These are phyloP conservation scores for Drosophila guanche DNA, from an alignment of 1,140 invertebrate species.

Conservation along the genomic window DNA sequence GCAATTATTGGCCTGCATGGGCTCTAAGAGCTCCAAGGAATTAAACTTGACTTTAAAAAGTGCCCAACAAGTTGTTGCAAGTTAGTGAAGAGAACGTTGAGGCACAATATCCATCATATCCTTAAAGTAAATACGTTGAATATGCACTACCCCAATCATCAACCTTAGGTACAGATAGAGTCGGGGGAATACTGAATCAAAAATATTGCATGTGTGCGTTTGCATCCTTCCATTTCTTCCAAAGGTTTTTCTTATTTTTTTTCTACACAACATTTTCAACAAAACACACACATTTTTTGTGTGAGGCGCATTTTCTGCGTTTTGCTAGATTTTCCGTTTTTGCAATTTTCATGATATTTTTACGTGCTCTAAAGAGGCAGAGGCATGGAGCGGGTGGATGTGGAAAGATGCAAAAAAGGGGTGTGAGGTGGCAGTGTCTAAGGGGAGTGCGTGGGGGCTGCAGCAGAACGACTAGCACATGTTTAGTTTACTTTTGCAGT, in stretches of 20 bases:
- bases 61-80: conserved; percentile 32
- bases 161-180: too few relatives aligned
- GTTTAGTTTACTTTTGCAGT: conserved; percentile 80
- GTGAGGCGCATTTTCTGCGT: conserved; percentile 74
- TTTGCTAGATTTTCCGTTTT: conserved; percentile 74
- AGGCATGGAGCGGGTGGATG: conserved; percentile 7
- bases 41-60: background rate
- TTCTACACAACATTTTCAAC: conserved; percentile 64
- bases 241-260: background rate
- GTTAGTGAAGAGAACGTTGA: background rate
- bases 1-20: background rate
- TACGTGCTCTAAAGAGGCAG: conserved; percentile 34
- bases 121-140: too few relatives aligned
- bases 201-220: conserved; percentile 19
- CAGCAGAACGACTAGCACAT: conserved; percentile 75
- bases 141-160: too few relatives aligned
- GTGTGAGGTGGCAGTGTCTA: conserved; percentile 6
- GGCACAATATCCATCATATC: background rate
- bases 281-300: conserved; percentile 74
- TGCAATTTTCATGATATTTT: conserved; percentile 79
- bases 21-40: conserved; percentile 21
- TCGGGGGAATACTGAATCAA: background rate
- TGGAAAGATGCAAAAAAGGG: conserved; percentile 18
- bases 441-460: conserved; percentile 7
- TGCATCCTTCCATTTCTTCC: background rate